Conservation (phyloP, 2,797 vertebrate species). For the Echiichthys vipera region DNA sequence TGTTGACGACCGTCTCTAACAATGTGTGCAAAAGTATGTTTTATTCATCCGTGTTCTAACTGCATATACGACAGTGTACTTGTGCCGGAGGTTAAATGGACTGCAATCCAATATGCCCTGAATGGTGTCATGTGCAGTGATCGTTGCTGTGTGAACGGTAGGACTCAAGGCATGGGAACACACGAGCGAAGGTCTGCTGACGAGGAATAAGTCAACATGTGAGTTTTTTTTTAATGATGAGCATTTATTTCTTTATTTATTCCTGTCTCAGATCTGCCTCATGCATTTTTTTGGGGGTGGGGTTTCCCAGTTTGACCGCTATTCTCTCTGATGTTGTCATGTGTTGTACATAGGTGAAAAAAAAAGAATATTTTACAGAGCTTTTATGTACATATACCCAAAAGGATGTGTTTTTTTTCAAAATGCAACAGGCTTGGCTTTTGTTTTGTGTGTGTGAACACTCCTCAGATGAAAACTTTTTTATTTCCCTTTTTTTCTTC, state of each 20-base stretch:
- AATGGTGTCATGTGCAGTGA: conserved; percentile 31
- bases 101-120: conserved; percentile 18
- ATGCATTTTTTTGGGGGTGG: conserved; percentile 32
- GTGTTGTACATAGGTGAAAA: conserved; percentile 82
- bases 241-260: conserved; percentile 23
- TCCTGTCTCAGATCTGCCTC: conserved; percentile 44
- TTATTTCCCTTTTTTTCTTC: neutral
- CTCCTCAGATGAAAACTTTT: conserved; percentile 52
- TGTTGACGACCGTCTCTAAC: conserved; percentile 21
- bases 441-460: conserved; percentile 55
- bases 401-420: conserved; percentile 72
- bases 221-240: conserved; percentile 25
- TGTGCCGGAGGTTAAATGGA: conserved; percentile 28
- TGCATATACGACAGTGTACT: neutral
- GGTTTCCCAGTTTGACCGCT: conserved; percentile 38
- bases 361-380: conserved; percentile 82
- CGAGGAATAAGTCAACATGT: conserved; percentile 13
- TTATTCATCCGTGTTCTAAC: conserved; percentile 22
- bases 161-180: conserved; percentile 40
- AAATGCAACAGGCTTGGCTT: conserved; percentile 69
- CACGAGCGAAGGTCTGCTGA: neutral
- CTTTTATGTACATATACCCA: conserved; percentile 82
- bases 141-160: conserved; percentile 6
- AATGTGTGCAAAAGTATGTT: conserved; percentile 27
- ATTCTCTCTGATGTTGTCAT: conserved; percentile 75